These are phyloP conservation scores for Saxidomus purpurata DNA, from an alignment of 1,140 invertebrate genomes.

Conservation along the genomic window DNA sequence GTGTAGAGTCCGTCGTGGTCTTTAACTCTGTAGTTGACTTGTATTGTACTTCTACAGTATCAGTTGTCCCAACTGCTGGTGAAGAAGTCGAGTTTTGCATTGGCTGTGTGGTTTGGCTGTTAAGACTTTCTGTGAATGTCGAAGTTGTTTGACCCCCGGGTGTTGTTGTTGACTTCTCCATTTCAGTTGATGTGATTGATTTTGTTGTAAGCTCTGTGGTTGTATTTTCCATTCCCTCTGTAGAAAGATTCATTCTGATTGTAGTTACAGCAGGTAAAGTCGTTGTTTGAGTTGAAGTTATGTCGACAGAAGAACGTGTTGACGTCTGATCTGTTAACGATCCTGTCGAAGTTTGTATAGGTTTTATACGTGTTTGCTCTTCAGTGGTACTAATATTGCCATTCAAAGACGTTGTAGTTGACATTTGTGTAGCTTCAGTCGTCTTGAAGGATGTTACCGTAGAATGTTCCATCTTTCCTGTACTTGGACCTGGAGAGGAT, in stretches of 20 bases:
- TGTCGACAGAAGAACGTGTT: not conserved
- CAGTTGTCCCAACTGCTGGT: not conserved
- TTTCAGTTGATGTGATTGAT: not conserved
- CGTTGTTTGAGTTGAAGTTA: not conserved
- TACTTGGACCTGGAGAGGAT: too few relatives aligned
- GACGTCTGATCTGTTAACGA: too few relatives aligned
- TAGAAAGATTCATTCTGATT: not conserved
- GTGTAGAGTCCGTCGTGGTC: not conserved
- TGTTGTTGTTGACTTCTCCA: not conserved
- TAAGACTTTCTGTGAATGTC: not conserved
- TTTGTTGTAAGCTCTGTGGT: not conserved
- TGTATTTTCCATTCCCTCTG: not conserved
- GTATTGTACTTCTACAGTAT: not conserved
- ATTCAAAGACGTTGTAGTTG: too few relatives aligned
- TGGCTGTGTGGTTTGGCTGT: not conserved
- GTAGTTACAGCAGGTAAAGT: not conserved
- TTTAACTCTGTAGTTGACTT: too few relatives aligned
- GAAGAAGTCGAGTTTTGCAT: not conserved
- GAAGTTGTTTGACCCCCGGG: too few relatives aligned
- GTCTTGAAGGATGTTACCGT: too few relatives aligned
- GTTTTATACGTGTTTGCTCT: too few relatives aligned
- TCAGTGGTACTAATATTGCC: too few relatives aligned
- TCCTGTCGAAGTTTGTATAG: too few relatives aligned
- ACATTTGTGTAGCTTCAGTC: too few relatives aligned
- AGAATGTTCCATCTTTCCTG: too few relatives aligned